Base-by-base conservation (phyloP, 2,797 vertebrate species). In the Sardinella longiceps region DNA sequence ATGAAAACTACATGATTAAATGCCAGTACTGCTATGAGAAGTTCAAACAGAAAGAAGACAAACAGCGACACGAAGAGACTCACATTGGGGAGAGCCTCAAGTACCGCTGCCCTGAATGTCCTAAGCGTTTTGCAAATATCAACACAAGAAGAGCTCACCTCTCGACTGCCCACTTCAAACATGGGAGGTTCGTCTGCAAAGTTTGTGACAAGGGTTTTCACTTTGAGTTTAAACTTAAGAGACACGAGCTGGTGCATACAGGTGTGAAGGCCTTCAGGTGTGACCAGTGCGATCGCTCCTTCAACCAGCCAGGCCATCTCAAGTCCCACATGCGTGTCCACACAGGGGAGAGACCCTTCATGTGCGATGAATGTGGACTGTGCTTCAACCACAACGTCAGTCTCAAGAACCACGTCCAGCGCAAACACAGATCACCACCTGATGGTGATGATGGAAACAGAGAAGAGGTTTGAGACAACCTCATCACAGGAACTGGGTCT, bases 371-470 rank as follows among this genome's bases (percentile, higher is more conserved):
- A 10, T 87, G 87, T 60, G 87, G 84, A 53, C 70, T 70, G 70
- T 80, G 84, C 63, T 87, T 87, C 82, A 87, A 82, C 60, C 87
- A 87, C 80, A 85, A 87, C 51, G 82, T 87, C 86, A 87, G 86
- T 51, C 86, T 87, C 30, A 87, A 84, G 80, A 87, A 87, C 82
- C 86, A 87, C 84, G 23, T 77, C 20, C 80, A 39, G 63, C 63
- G 53, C 1, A 80, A 83, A 9, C 86, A 87, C 80, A 6, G 20
- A 39, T 33, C 28, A 18, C 2, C 15, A 1, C 0, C 51, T 5
- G 14, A 53, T 20, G 51, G 53, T 1, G 53, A 7, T 20, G 23
- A 58, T 7, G 53, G 51, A 18, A 3, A 53, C 15, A 20, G 15
- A 53, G 51, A 66, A 28, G 51, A 53, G 14, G 28, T 11, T 30